Percentiles rank a stretch among this genome's conserved stretches.
phyloP scores from a whole-genome alignment of 2,797 vertebrate genomes.

The Paguma larvata region DNA sequence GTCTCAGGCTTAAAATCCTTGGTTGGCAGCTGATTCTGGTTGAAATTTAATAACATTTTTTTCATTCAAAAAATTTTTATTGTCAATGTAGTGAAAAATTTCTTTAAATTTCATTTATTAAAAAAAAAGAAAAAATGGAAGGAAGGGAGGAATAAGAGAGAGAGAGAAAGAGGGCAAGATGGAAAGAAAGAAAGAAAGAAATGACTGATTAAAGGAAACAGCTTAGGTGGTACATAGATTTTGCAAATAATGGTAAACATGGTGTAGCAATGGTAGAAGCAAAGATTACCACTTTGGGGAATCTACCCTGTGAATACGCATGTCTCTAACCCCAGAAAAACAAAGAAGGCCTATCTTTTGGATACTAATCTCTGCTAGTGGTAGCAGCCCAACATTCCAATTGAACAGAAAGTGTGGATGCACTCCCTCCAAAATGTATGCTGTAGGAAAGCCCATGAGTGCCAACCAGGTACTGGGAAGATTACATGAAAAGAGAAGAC shows the following conservation, averaged over 20 bases:
- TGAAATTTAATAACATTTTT: conserved; percentile 25
- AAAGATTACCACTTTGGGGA: neutral
- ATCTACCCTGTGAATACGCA: neutral
- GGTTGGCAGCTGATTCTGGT: neutral
- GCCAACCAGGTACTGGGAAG: neutral
- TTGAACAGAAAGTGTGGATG: neutral
- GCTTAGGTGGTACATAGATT: neutral
- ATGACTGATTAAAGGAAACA: neutral
- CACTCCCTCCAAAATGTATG: neutral
- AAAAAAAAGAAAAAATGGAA: neutral
- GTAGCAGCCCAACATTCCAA: neutral
- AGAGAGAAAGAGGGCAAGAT: neutral
- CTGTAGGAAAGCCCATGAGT: neutral
- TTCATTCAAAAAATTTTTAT: neutral
- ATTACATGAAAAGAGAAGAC: neutral
- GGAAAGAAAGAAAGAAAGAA: neutral
- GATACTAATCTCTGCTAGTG: neutral
- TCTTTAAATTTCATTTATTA: neutral
- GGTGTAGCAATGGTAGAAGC: neutral
- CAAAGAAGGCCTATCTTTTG: neutral
- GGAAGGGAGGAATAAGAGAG: neutral
- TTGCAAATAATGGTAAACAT: neutral
- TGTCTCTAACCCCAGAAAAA: neutral
- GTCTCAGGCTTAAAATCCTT: neutral
- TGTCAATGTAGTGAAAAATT: neutral